phyloP scores from a whole-genome alignment of 2,113 vertebrate genomes.

The human region GRCh38 chr1:29300001-29300500 shows the following conservation, averaged over 20 bases:
- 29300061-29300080: accelerated
- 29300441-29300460: not conserved
- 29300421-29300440: not conserved
- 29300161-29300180: not conserved
- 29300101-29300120: not conserved
- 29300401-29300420: constrained; percentile 17
- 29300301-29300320: not conserved
- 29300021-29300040: not conserved
- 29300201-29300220: constrained; percentile 1
- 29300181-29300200: not conserved
- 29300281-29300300: not conserved
- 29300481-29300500: not conserved
- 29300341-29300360: not conserved
- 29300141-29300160: not conserved
- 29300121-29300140: not conserved
- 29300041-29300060: not conserved
- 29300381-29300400: not conserved
- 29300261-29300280: constrained; percentile 14
- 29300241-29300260: not conserved
- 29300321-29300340: not conserved
- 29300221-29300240: not conserved
- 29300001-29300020: not conserved
- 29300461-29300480: not conserved
- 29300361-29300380: not conserved
- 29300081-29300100: not conserved